Evolutionary conservation across 1,140 invertebrate species (phyloP), one percentile per base, ranked within the genome.

Genomic region (Hydropsyche tenuis): DNA sequence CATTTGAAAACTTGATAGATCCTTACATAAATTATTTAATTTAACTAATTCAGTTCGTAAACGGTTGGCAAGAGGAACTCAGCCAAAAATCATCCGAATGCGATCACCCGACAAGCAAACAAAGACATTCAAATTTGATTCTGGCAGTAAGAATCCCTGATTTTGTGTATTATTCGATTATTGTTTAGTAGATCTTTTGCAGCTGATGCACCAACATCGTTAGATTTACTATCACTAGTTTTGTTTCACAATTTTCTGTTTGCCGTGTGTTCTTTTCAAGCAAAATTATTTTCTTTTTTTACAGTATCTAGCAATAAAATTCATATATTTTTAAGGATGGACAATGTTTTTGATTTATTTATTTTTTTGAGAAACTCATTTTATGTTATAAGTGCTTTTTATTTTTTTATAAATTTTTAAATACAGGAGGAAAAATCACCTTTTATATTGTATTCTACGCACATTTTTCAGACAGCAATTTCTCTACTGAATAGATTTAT

Each of bases 91-190:
- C 82, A 85, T 85, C 81, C 81, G 84, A 84, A 83, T 86, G 85
- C 81, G 85, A 82, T 84, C 82, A 51, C 77, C 83, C 72, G 84
- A 86, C 81, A 85, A 85, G 84, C 84, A 85, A 81, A 77, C 81
- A 79, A 86, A 87, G 85, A 83, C 85, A 71, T 86, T 87, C 82
- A 83, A 83, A 84, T 87, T 87, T 82, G 86, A 88, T 85, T 86
- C 87, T 79, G 86, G 82, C 82, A 84, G 84, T 84, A 84, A 84
- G 82, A 79, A 77, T 27, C 12, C 79, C 68, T 72, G 43, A 72
- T 73, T 76, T 72, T 72, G 56, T 62, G 11, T 63, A 45, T 45
- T 43, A 18, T 53, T 60, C 23, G 20, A 25, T 60, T 53, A 2
- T 60, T 1, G 7, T 60, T 22, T 22, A 25, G 56, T 60, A 60